Base-by-base conservation (phyloP, 2,797 vertebrate genomes). In the Hemibagrus guttatus region DNA sequence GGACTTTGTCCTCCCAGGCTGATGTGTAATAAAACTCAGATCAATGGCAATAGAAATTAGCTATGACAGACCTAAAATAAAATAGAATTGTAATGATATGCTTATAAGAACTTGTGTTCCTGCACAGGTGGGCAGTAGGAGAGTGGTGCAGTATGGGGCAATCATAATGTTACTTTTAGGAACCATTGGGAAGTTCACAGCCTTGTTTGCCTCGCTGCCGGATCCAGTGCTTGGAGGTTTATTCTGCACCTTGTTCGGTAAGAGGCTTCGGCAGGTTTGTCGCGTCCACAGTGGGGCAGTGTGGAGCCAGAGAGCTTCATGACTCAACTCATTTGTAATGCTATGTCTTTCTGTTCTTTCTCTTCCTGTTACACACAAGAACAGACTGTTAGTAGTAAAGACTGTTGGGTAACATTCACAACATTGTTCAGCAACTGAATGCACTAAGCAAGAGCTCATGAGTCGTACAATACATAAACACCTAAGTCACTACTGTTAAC, bases 221-320 rank as follows among this genome's bases (percentile, higher is more conserved):
- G 98, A 99, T 89, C 98, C 98, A 0, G 96, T 99, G 87, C 96
- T 99, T 0, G 98, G 98, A 7, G 98, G 97, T 42, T 97, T 99
- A 97, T 99, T 99, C 95, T 99, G 98, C 92, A 98, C 98, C 0
- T 93, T 99, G 8, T 99, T 99, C 4, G 98, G 98, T 99, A 94
- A 95, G 95, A 91, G 86, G 19, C 3, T 64, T 39, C 8, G 6
- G 59, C 82, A n/a, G 0, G 84, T 19, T 84, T 54, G n/a, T 64
- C 84, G 78, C 84, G 42, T 61, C 87, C 92, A 90, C 88, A 85
- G 19, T 28, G 56, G 81, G 89, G 88, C 89, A 87, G 86, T 89
- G 64, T 85, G 61, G 83, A 83, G 84, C 39, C 16, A n/a, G 9
- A 64, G 58, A 85, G 59, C 28, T 8, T 54, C 1, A 21, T 59